Percentiles rank a stretch among this genome's conserved stretches.
These are phyloP conservation scores for Caenorhabditis angaria DNA, from an alignment of 2,888 invertebrate species.

Conservation along the genomic window DNA sequence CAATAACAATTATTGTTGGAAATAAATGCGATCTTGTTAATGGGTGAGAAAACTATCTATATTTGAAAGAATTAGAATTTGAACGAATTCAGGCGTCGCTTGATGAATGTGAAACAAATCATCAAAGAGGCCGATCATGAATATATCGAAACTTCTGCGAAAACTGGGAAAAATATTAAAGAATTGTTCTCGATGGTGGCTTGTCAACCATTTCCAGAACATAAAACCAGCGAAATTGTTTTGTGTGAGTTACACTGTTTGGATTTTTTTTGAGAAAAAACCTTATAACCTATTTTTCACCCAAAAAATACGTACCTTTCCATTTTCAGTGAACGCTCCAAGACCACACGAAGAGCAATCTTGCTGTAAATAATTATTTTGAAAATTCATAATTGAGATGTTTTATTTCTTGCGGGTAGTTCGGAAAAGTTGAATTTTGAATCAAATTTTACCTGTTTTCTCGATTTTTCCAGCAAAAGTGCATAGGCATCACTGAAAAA, in stretches of 20 bases:
- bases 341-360: conserved; percentile 7
- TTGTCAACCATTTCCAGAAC: conserved; percentile 37
- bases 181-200: conserved; percentile 40
- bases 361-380: conserved; percentile 8
- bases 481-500: too few relatives aligned
- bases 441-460: too few relatives aligned
- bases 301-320: not conserved
- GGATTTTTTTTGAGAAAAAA: not conserved
- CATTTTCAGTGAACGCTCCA: conserved; percentile 33
- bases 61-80: not conserved
- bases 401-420: too few relatives aligned
- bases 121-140: conserved; percentile 33
- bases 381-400: not conserved
- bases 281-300: not conserved
- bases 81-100: conserved; percentile 21
- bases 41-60: conserved; percentile 16
- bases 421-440: too few relatives aligned
- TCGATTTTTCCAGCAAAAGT: too few relatives aligned
- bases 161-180: conserved; percentile 63
- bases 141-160: conserved; percentile 59
- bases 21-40: conserved; percentile 46
- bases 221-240: conserved; percentile 27
- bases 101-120: conserved; percentile 14
- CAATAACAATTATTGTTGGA: conserved; percentile 44
- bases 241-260: conserved; percentile 12